phyloP scores from a whole-genome alignment of 1,140 invertebrate species.

The Metopolophium dirhodum region DNA sequence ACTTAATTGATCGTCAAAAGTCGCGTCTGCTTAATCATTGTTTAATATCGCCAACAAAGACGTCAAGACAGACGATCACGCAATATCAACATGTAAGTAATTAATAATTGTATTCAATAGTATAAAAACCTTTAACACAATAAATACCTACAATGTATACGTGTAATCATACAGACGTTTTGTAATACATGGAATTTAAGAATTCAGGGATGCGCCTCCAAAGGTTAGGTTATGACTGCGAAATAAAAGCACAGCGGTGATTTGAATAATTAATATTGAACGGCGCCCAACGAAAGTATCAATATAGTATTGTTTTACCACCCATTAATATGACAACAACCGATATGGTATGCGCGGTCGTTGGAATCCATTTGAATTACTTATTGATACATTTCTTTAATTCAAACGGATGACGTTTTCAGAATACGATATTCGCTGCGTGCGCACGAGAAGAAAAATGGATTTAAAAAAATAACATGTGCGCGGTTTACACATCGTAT shows the following conservation, averaged over 20 bases:
- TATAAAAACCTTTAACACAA: neutral
- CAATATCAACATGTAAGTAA: neutral
- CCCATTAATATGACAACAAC: neutral
- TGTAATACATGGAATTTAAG: neutral
- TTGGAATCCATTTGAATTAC: neutral
- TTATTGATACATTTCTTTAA: neutral
- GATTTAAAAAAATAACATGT: conserved; percentile 10
- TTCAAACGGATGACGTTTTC: neutral
- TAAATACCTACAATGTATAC: too few species aligned
- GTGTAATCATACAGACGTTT: neutral
- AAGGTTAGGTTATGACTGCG: neutral
- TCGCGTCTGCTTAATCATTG: neutral
- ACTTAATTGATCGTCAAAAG: neutral
- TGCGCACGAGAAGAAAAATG: neutral
- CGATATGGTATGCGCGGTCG: neutral
- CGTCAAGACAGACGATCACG: neutral
- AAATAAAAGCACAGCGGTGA: neutral
- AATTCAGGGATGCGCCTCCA: neutral
- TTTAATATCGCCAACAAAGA: neutral
- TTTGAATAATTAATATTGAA: neutral
- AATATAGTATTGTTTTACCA: neutral
- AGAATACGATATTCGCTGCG: neutral
- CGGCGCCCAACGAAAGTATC: neutral
- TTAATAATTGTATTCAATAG: neutral
- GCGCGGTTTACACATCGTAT: neutral